Evolutionary conservation across 2,888 invertebrate genomes (phyloP).

Genomic region (Mythimna vitellina): DNA sequence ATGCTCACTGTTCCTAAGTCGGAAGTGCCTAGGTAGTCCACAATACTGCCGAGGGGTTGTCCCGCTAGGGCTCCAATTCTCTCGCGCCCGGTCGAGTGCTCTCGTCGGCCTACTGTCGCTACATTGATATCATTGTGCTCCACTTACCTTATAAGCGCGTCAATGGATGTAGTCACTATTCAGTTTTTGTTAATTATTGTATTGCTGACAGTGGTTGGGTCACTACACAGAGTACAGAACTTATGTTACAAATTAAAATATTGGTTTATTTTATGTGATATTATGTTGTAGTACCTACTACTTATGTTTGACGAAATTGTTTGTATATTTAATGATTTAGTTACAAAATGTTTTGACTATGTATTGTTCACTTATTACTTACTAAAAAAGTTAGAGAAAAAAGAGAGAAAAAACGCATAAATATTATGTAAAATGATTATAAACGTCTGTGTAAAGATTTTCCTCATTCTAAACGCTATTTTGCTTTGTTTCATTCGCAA

Average conservation of each 20-base stretch:
- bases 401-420: not conserved
- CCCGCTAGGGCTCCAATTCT: slow-evolving; percentile 12
- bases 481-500: slow-evolving; percentile 23
- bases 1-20: slow-evolving; percentile 1
- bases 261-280: not conserved
- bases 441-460: slow-evolving; percentile 21
- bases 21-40: slow-evolving; percentile 23
- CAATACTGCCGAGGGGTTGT: slow-evolving; percentile 33
- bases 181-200: slow-evolving; percentile 15
- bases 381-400: not conserved
- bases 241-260: not conserved
- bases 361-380: not conserved
- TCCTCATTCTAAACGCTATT: slow-evolving; percentile 21
- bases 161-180: slow-evolving; percentile 9
- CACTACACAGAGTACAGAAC: not conserved
- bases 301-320: no score
- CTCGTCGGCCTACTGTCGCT: slow-evolving; percentile 27
- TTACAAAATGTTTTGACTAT: not conserved
- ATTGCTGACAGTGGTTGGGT: slow-evolving; percentile 7
- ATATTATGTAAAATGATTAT: slow-evolving; percentile 38
- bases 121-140: slow-evolving; percentile 42
- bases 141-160: slow-evolving; percentile 7
- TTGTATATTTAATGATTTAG: no score
- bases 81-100: slow-evolving; percentile 2
- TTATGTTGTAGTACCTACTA: no score